A percentile compares a stretch with the other conserved stretches of the same genome.
phyloP scores from a whole-genome alignment of 2,888 invertebrate genomes.

The Xanthorhoe spadicearia region DNA sequence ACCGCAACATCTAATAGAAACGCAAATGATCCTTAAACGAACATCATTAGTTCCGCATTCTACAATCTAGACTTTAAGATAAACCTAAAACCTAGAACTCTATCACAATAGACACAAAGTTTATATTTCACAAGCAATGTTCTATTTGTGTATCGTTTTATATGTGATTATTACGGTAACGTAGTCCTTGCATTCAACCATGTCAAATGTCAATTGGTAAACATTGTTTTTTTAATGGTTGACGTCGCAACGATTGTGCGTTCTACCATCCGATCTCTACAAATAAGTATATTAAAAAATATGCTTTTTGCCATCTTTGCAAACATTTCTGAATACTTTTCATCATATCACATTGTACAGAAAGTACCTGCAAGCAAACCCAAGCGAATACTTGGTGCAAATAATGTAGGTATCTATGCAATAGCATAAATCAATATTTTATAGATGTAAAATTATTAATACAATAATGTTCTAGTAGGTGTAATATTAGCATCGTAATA shows the following conservation, averaged over 20 bases:
- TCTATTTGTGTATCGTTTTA: slow-evolving; percentile 13
- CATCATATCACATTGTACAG: too few species aligned
- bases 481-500: not conserved
- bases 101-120: slow-evolving; percentile 11
- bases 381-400: too few species aligned
- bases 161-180: slow-evolving; percentile 5
- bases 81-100: slow-evolving; percentile 12
- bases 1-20: slow-evolving; percentile 37
- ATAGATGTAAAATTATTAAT: not conserved
- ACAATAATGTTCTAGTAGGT: not conserved
- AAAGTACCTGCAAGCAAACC: too few species aligned
- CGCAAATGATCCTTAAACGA: slow-evolving; percentile 53
- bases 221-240: not conserved
- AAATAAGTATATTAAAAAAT: too few species aligned
- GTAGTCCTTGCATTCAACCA: slow-evolving; percentile 10
- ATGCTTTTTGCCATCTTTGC: too few species aligned
- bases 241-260: slow-evolving; percentile 3
- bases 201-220: not conserved
- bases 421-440: not conserved
- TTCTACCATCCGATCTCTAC: slow-evolving; percentile 2
- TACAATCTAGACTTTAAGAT: slow-evolving; percentile 28
- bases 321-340: too few species aligned
- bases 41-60: slow-evolving; percentile 56
- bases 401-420: not conserved
- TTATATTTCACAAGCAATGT: slow-evolving; percentile 3